Percentiles rank a stretch among this genome's conserved stretches.
Evolutionary conservation across 2,888 invertebrate species (phyloP).

Genomic region (Morpho deidamia): DNA sequence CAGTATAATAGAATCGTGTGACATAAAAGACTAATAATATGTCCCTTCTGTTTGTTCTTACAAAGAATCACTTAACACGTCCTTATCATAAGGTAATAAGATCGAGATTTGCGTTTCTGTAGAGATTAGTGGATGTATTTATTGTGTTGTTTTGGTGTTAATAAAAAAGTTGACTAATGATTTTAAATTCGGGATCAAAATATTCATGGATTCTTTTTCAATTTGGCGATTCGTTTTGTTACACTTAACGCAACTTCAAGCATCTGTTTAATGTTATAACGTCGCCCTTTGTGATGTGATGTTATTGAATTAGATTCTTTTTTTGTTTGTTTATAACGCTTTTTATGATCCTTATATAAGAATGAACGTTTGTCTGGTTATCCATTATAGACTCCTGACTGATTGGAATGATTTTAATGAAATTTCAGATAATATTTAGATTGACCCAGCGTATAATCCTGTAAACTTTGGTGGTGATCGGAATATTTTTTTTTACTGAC

Average conservation of each 20-base stretch:
- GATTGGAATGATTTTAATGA: too few relatives aligned
- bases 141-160: slow-evolving; percentile 19
- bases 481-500: too few relatives aligned
- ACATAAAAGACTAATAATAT: slow-evolving; percentile 37
- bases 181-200: slow-evolving; percentile 71
- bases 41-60: slow-evolving; percentile 23
- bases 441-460: too few relatives aligned
- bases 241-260: slow-evolving; percentile 67
- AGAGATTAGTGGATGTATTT: background rate
- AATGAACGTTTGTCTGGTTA: too few relatives aligned
- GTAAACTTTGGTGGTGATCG: too few relatives aligned
- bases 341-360: too few relatives aligned
- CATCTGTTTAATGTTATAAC: slow-evolving; percentile 68
- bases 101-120: slow-evolving; percentile 25
- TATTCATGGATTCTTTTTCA: slow-evolving; percentile 69
- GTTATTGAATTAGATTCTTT: slow-evolving; percentile 28
- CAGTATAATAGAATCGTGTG: slow-evolving; percentile 46
- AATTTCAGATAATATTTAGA: too few relatives aligned
- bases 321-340: slow-evolving; percentile 20
- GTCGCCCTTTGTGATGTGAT: slow-evolving; percentile 40
- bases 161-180: slow-evolving; percentile 75
- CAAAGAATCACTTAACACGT: background rate
- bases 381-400: too few relatives aligned
- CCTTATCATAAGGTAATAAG: slow-evolving; percentile 32
- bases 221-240: slow-evolving; percentile 61